Conservation (phyloP, 64 coral and sea anemone species). For the Exaiptasia diaphana region DNA sequence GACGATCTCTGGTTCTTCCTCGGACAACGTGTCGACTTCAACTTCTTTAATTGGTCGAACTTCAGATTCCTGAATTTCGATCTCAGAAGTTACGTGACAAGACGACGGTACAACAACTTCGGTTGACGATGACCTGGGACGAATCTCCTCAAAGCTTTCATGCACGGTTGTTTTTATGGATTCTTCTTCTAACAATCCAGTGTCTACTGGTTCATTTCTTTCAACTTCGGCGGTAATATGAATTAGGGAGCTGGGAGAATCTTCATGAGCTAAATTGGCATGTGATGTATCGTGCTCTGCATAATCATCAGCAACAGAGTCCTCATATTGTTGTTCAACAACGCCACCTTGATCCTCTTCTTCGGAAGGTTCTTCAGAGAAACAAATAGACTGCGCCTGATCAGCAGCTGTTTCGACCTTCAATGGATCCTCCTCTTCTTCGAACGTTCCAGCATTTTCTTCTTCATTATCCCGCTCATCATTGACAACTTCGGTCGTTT, state of each 20-base stretch:
- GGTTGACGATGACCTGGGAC: background rate
- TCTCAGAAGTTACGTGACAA: background rate
- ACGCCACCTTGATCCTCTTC: background rate
- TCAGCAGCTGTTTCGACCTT: background rate
- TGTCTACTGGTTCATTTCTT: background rate
- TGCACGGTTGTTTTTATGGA: background rate
- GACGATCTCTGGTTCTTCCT: background rate
- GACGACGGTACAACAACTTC: background rate
- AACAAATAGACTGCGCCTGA: too few relatives aligned
- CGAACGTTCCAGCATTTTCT: background rate
- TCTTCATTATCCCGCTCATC: background rate
- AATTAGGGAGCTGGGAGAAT: background rate
- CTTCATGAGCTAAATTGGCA: background rate
- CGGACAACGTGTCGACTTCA: background rate
- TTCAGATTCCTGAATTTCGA: background rate
- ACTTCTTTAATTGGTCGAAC: background rate
- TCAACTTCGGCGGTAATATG: constrained; percentile 1
- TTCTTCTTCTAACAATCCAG: background rate
- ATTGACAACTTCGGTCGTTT: background rate
- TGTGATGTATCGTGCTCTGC: background rate
- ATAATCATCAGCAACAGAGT: background rate
- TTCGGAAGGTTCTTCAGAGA: constrained; percentile 3
- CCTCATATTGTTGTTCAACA: background rate
- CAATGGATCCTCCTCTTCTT: background rate
- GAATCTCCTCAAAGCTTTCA: constrained; percentile 11